Percentiles rank a stretch among this genome's conserved stretches.
Evolutionary conservation across 2,888 invertebrate genomes (phyloP).

Genomic region (Boloria selene): DNA sequence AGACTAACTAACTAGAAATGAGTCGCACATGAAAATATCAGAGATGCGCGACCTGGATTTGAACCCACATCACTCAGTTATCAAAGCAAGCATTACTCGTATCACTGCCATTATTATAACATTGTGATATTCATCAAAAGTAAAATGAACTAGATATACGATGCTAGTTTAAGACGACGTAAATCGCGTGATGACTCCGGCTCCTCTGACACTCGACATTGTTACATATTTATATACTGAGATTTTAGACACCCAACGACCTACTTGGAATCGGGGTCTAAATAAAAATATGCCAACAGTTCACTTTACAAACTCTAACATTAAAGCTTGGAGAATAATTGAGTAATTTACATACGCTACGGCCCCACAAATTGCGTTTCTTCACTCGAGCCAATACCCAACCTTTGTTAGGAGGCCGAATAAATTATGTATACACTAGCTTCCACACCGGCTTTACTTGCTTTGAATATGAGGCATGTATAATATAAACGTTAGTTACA

Average conservation of each 20-base stretch:
- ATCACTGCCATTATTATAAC: too few species aligned
- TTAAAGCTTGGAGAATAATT: conserved; percentile 19
- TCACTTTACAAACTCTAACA: conserved; percentile 17
- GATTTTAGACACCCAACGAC: conserved; percentile 17
- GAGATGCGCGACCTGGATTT: too few species aligned
- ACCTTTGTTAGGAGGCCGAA: background rate
- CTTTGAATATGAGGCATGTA: background rate
- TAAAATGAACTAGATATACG: background rate
- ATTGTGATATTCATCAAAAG: conserved; percentile 1
- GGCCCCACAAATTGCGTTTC: conserved; percentile 4
- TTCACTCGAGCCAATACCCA: background rate
- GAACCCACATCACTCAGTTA: too few species aligned
- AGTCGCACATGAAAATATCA: too few species aligned
- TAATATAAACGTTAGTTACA: too few species aligned
- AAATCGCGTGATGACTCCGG: conserved; percentile 10
- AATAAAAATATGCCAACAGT: conserved; percentile 28
- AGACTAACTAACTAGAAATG: too few species aligned
- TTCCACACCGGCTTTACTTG: background rate
- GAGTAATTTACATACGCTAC: conserved; percentile 29
- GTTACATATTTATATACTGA: conserved; percentile 19
- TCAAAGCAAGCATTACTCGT: too few species aligned
- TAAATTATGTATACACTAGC: conserved; percentile 4
- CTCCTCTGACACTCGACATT: conserved; percentile 13
- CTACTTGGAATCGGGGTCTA: conserved; percentile 5
- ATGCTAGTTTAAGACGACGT: background rate